Percentiles rank a stretch among this genome's conserved stretches.
phyloP scores from a whole-genome alignment of 1,140 invertebrate genomes.

The Pygmarrhopalites habei region DNA sequence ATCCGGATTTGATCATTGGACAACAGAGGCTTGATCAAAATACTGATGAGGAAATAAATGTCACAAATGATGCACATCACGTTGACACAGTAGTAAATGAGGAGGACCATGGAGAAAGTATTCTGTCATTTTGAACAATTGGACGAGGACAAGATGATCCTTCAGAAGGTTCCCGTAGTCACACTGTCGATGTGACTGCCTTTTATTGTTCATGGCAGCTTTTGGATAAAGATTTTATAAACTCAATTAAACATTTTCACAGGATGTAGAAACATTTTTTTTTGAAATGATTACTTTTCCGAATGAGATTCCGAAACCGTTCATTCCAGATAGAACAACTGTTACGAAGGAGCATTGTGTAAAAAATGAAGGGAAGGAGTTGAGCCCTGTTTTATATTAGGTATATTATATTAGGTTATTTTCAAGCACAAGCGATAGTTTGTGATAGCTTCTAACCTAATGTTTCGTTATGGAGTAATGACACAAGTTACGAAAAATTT shows the following conservation, averaged over 20 bases:
- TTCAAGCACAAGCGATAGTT: no score
- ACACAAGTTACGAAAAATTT: no score
- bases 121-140: slow-evolving; percentile 31
- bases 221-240: no score
- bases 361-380: slow-evolving; percentile 30
- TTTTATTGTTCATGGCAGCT: background rate
- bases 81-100: slow-evolving; percentile 18
- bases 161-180: slow-evolving; percentile 21
- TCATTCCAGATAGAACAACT: slow-evolving; percentile 28
- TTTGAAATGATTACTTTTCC: background rate
- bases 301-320: slow-evolving; percentile 17
- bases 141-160: slow-evolving; percentile 29
- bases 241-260: background rate
- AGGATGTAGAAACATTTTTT: background rate
- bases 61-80: slow-evolving; percentile 11
- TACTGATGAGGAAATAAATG: background rate
- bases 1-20: background rate
- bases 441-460: no score
- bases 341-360: slow-evolving; percentile 24
- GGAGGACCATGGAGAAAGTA: slow-evolving; percentile 13
- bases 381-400: no score
- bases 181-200: slow-evolving; percentile 8
- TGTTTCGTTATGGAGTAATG: no score
- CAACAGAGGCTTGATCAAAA: background rate
- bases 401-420: no score